phyloP scores from a whole-genome alignment of 1,140 invertebrate genomes.

The Oncopodura yosiiana region DNA sequence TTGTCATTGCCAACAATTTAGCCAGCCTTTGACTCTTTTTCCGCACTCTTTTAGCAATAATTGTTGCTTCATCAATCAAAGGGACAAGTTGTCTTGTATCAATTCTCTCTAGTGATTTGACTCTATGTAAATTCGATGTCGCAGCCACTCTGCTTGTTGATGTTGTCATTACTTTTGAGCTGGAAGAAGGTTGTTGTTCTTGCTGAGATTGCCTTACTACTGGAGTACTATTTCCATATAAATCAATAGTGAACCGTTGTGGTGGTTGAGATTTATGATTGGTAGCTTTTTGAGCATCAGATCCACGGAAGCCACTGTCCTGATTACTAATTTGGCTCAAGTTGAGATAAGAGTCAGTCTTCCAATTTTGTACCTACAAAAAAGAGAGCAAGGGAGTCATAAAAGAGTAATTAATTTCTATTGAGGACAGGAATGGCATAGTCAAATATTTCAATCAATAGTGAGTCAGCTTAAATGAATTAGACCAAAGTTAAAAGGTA shows the following conservation, averaged over 20 bases:
- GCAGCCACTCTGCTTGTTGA: too few relatives aligned
- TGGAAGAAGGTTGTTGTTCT: neutral
- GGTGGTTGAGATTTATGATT: neutral
- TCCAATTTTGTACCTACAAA: conserved; percentile 12
- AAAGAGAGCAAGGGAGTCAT: too few relatives aligned
- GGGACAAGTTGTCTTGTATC: neutral
- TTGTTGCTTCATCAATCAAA: conserved; percentile 2
- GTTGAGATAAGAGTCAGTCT: conserved; percentile 6
- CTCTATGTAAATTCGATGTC: too few relatives aligned
- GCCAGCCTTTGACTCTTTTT: conserved; percentile 1
- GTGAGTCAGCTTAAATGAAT: too few relatives aligned
- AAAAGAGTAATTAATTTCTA: too few relatives aligned
- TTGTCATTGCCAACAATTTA: too few relatives aligned
- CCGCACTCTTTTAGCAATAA: neutral
- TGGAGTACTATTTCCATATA: neutral
- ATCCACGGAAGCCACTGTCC: conserved; percentile 9
- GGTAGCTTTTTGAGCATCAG: neutral
- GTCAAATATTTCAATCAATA: too few relatives aligned
- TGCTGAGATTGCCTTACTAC: neutral
- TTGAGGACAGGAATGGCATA: too few relatives aligned
- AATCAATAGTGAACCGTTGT: neutral
- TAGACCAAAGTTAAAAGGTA: too few relatives aligned
- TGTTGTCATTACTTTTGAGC: neutral
- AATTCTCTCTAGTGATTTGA: too few relatives aligned
- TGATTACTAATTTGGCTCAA: neutral